Evolutionary conservation across 2,797 vertebrate species (phyloP).

Genomic region (Emydoidea blandingii): DNA sequence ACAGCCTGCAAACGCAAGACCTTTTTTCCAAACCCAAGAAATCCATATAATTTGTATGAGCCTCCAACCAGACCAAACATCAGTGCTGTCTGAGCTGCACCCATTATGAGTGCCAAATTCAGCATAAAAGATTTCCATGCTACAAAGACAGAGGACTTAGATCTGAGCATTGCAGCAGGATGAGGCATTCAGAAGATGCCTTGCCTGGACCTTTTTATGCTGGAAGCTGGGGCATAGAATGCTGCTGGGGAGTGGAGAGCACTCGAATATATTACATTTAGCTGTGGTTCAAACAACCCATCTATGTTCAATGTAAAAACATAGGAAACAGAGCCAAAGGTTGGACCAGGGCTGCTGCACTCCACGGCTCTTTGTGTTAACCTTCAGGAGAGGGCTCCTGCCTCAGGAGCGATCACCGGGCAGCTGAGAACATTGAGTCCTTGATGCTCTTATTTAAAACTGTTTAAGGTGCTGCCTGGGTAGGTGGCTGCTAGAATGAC

Average conservation of each 20-base stretch:
- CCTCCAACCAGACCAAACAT: not conserved
- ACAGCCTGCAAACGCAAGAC: not conserved
- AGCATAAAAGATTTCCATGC: not conserved
- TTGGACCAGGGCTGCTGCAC: not conserved
- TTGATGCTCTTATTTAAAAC: not conserved
- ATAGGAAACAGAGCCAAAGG: not conserved
- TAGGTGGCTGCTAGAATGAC: not conserved
- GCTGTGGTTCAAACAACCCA: not conserved
- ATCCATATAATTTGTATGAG: not conserved
- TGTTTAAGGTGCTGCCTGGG: not conserved
- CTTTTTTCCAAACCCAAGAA: not conserved
- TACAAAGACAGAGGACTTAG: not conserved
- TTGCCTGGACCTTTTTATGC: not conserved
- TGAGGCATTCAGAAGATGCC: not conserved
- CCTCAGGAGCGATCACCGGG: not conserved
- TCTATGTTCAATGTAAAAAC: not conserved
- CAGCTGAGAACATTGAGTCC: not conserved
- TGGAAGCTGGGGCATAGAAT: not conserved
- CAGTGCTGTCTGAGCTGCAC: not conserved
- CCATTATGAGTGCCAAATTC: not conserved
- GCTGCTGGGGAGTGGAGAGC: not conserved
- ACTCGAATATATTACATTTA: not conserved
- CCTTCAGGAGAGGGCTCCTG: not conserved
- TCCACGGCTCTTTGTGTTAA: not conserved
- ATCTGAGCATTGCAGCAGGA: not conserved